These are phyloP conservation scores for Rhegmatorhina hoffmannsi DNA, from an alignment of 2,113 vertebrate genomes.

Conservation along the genomic window DNA sequence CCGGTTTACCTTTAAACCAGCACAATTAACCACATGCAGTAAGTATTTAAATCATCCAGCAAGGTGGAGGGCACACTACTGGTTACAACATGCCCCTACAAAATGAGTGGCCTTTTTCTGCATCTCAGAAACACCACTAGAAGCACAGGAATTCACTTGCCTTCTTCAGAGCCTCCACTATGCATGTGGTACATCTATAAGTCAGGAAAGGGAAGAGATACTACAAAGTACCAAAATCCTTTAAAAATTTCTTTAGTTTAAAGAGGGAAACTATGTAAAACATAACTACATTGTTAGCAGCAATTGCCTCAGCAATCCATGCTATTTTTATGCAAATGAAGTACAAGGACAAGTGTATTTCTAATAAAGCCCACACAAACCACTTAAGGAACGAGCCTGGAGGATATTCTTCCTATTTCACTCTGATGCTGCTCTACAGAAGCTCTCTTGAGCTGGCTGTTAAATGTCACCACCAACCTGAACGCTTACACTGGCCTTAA, in stretches of 20 bases:
- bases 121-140: background rate
- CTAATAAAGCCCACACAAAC: background rate
- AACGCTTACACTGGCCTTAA: no score
- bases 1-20: no score
- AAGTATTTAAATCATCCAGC: background rate
- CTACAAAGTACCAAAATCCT: background rate
- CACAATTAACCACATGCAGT: background rate
- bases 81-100: background rate
- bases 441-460: background rate
- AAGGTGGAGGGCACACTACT: background rate
- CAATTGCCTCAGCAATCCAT: background rate
- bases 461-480: background rate
- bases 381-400: background rate
- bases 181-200: background rate
- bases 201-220: background rate
- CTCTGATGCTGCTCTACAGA: background rate
- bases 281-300: background rate
- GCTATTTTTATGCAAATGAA: background rate
- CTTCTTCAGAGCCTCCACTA: background rate
- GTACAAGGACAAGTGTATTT: background rate
- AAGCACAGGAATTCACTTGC: background rate
- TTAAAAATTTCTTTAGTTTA: background rate
- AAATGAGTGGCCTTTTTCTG: background rate
- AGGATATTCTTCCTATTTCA: background rate
- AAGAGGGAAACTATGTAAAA: background rate